These are phyloP conservation scores for Diarsia rubi DNA, from an alignment of 2,888 invertebrate genomes.

Conservation along the genomic window DNA sequence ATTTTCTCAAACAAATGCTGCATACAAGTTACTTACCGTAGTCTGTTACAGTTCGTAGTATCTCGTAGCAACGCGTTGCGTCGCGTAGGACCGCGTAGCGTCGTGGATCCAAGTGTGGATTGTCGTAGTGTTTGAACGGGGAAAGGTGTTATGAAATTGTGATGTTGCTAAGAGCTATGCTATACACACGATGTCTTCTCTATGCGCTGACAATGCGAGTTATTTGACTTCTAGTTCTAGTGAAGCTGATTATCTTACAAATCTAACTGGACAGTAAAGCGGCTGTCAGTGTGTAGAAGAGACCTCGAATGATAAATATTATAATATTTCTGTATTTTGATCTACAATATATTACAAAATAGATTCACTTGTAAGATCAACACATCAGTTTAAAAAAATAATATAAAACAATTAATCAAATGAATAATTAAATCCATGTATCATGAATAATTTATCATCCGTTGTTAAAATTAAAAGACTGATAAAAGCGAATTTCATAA, in stretches of 20 bases:
- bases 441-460: constrained; percentile 49
- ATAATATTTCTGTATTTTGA: constrained; percentile 6
- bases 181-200: constrained; percentile 11
- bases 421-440: constrained; percentile 36
- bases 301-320: constrained; percentile 2
- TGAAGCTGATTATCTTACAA: background rate
- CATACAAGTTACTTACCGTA: constrained; percentile 24
- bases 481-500: constrained; percentile 88
- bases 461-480: constrained; percentile 81
- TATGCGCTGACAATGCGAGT: background rate
- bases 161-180: background rate
- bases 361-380: constrained; percentile 6
- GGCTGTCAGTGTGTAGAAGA: background rate
- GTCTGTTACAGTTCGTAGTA: constrained; percentile 5
- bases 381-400: constrained; percentile 16
- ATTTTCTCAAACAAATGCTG: constrained; percentile 6
- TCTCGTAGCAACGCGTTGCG: constrained; percentile 27
- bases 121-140: constrained; percentile 35
- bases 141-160: constrained; percentile 14
- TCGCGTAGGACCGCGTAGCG: constrained; percentile 22
- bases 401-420: constrained; percentile 26
- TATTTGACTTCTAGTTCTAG: background rate
- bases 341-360: background rate
- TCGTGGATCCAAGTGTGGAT: constrained; percentile 18
- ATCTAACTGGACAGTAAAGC: background rate